Percentiles rank a stretch among this genome's conserved stretches.
Evolutionary conservation across 2,113 vertebrate species (phyloP).

Genomic region (Eptesicus fuscus): DNA sequence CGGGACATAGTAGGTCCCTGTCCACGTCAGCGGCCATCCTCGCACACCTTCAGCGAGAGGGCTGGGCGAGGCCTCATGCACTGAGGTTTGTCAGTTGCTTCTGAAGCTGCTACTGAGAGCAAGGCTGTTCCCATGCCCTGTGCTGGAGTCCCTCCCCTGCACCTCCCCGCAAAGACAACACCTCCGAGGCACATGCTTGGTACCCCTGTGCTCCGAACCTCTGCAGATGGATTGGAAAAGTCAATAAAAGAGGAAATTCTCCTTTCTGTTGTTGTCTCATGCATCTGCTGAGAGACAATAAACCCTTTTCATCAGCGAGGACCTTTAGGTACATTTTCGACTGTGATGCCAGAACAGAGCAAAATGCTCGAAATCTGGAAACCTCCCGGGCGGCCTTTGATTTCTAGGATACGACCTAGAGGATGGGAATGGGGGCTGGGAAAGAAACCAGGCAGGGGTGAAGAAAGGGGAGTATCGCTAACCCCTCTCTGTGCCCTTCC

Average conservation of each 20-base stretch:
- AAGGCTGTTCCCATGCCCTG: background rate
- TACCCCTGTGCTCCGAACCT: background rate
- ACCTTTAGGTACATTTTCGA: background rate
- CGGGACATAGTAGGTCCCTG: background rate
- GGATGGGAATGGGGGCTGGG: background rate
- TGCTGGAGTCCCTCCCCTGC: background rate
- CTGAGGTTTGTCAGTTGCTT: background rate
- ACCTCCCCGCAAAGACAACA: rapidly evolving
- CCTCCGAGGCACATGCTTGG: background rate
- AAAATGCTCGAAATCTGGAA: background rate
- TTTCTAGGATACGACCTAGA: background rate
- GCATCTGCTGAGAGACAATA: background rate
- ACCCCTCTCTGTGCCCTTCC: background rate
- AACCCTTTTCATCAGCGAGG: background rate
- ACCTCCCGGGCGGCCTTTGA: background rate
- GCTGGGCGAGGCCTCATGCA: background rate
- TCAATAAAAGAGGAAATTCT: background rate
- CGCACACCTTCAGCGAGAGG: background rate
- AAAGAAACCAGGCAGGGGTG: background rate
- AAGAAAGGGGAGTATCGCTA: background rate
- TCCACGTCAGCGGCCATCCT: background rate
- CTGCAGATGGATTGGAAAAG: background rate
- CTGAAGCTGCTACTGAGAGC: background rate
- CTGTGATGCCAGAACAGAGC: background rate
- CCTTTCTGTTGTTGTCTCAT: background rate